phyloP scores from a whole-genome alignment of 2,797 vertebrate genomes.

The Gymnothorax javanicus region DNA sequence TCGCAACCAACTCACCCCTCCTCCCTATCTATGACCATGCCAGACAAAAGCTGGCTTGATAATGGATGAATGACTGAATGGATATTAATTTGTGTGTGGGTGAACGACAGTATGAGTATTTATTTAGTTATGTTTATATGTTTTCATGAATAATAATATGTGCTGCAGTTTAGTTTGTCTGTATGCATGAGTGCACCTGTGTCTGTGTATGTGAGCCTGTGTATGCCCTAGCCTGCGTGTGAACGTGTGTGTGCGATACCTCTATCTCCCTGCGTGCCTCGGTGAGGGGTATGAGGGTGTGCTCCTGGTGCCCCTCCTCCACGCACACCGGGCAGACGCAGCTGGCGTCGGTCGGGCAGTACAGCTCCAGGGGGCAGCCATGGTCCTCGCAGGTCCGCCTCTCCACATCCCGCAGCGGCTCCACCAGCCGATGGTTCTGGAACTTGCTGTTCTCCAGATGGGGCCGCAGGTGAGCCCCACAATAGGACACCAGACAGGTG shows the following conservation, averaged over 20 bases:
- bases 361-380: slow-evolving; percentile 73
- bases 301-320: slow-evolving; percentile 69
- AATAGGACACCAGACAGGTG: slow-evolving; percentile 80
- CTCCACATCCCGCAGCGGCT: slow-evolving; percentile 75
- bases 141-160: too few relatives aligned
- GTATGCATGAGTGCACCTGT: neutral
- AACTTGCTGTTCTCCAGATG: slow-evolving; percentile 80
- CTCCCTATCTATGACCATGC: too few relatives aligned
- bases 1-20: too few relatives aligned
- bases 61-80: too few relatives aligned
- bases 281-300: slow-evolving; percentile 60
- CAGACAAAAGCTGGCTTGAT: too few relatives aligned
- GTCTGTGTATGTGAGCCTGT: neutral
- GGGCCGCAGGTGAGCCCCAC: slow-evolving; percentile 72
- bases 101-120: too few relatives aligned
- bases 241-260: slow-evolving; percentile 42
- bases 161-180: neutral
- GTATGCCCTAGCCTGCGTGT: neutral
- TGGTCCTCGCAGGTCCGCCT: slow-evolving; percentile 77
- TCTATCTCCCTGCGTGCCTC: slow-evolving; percentile 65
- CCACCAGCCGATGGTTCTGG: slow-evolving; percentile 68
- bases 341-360: slow-evolving; percentile 70
- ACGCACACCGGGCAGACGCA: slow-evolving; percentile 81
- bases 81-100: too few relatives aligned
- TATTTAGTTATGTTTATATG: too few relatives aligned